Evolutionary conservation across 1,140 invertebrate species (phyloP).

Genomic region (Hylaeus anthracinus): DNA sequence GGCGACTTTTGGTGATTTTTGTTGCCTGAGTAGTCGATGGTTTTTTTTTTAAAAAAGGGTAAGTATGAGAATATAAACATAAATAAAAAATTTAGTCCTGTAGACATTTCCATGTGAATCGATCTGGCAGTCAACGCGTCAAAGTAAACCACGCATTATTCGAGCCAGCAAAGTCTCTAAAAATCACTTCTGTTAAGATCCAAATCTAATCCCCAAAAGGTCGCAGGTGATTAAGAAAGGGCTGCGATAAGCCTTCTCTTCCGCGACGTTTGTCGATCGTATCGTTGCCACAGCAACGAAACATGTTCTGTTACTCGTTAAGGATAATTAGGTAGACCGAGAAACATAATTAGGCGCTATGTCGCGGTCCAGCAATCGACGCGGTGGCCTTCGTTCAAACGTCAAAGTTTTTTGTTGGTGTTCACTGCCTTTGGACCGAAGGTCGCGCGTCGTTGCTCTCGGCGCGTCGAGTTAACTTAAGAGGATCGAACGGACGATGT

Average conservation of each 20-base stretch:
- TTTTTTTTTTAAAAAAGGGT: too few species aligned
- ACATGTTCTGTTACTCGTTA: slow-evolving; percentile 56
- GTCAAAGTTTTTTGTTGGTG: slow-evolving; percentile 66
- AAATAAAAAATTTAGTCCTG: too few species aligned
- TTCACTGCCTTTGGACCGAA: slow-evolving; percentile 73
- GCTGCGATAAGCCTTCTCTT: background rate
- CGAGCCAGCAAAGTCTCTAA: too few species aligned
- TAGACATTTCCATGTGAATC: too few species aligned
- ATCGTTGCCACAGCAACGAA: slow-evolving; percentile 9
- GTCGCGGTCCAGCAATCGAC: background rate
- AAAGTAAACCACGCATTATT: too few species aligned
- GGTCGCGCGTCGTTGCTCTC: slow-evolving; percentile 48
- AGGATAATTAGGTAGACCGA: slow-evolving; percentile 44
- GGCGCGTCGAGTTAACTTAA: slow-evolving; percentile 6
- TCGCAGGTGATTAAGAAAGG: too few species aligned
- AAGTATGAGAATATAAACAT: too few species aligned
- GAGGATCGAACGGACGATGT: slow-evolving; percentile 5
- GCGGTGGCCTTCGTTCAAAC: slow-evolving; percentile 66
- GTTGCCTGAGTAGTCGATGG: too few species aligned
- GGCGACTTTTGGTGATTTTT: too few species aligned
- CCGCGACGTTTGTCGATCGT: slow-evolving; percentile 5
- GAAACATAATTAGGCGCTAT: slow-evolving; percentile 9
- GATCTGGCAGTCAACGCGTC: too few species aligned
- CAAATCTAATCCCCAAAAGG: too few species aligned
- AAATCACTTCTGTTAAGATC: too few species aligned